Evolutionary conservation across 2,888 invertebrate genomes (phyloP), one percentile per base, ranked within the genome.

Genomic region (Rhagium mordax): DNA sequence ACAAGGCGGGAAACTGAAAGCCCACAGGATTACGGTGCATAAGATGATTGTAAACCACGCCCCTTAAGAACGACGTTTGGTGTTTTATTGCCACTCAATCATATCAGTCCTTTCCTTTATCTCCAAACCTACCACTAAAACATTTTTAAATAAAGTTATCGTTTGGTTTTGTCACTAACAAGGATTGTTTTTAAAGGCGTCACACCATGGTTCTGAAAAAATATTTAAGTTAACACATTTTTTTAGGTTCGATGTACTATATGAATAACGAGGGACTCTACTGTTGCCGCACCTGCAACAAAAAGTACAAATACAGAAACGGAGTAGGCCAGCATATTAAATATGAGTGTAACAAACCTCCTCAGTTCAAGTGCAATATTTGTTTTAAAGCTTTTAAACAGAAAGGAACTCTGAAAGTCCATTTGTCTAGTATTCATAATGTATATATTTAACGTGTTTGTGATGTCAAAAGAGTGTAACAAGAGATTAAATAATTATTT

Each of bases 231-330:
- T 27, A 27, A 27, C 27, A 4, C 27, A 27, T 13, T n/a, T 10
- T 41, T 41, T n/a, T 41, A 41, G 41, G n/a, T 41, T 2, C n/a
- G 13, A 4, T 13, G 2, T 41, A 13, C n/a, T n/a, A 41, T n/a
- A 41, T 41, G n/a, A 41, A 41, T 13, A n/a, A 10, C 7, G 51
- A 64, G 3, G 49, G 64, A 6, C 18, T 29, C 0, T 77, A 49
- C 27, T 51, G 41, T n/a, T 79, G 79, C 33, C 21, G 41, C 1
- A 57, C 66, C 18, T 79, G 79, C 62, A 53, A 72, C 8, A 77
- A 75, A 70, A 70, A 55, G 10, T 80, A 79, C 73, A 78, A 76
- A 71, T 69, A 76, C 60, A 76, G 77, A 65, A 70, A 66, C 7
- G 69, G 70, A 33, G 57, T 78, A 21, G 60, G 49, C 10, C 65